Percentiles rank a stretch among this genome's conserved stretches.
Evolutionary conservation across 1,140 invertebrate species (phyloP).

Genomic region (Zaprionus camerounensis): DNA sequence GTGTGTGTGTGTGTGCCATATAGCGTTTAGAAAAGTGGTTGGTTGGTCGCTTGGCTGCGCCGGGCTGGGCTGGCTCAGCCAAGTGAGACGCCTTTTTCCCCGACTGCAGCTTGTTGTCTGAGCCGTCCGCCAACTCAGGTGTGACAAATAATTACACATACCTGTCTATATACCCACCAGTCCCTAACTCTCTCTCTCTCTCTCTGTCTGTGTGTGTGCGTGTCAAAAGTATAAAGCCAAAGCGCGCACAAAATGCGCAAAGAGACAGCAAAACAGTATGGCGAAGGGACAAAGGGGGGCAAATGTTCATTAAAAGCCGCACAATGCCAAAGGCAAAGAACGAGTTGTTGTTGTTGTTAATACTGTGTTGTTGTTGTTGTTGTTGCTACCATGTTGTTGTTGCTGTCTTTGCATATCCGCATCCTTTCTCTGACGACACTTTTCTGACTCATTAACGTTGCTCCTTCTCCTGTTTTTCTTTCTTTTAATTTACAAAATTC

Average conservation of each 20-base stretch:
- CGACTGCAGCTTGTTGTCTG: constrained; percentile 49
- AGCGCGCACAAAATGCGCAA: constrained; percentile 55
- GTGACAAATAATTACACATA: constrained; percentile 83
- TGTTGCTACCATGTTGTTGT: constrained; percentile 4
- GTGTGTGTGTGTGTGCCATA: constrained; percentile 30
- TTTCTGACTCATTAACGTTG: constrained; percentile 73
- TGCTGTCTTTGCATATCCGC: constrained; percentile 3
- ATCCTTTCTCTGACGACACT: constrained; percentile 52
- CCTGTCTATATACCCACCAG: constrained; percentile 52
- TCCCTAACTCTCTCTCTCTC: not conserved
- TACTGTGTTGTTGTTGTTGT: not conserved
- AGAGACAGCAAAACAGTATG: constrained; percentile 50
- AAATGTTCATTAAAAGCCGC: constrained; percentile 51
- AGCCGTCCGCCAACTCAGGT: constrained; percentile 73
- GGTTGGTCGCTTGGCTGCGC: constrained; percentile 51
- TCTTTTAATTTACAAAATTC: constrained; percentile 21
- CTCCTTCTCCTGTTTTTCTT: constrained; percentile 8
- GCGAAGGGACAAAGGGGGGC: not conserved
- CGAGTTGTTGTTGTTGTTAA: constrained; percentile 17
- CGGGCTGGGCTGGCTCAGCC: constrained; percentile 62
- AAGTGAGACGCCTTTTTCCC: constrained; percentile 74
- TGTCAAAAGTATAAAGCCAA: constrained; percentile 64
- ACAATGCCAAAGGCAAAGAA: constrained; percentile 41
- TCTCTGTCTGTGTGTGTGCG: constrained; percentile 34
- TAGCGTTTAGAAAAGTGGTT: constrained; percentile 71